Evolutionary conservation across 2,113 vertebrate species (phyloP), one percentile per base, ranked within the genome.

Genomic region (Phyllostomus hastatus): DNA sequence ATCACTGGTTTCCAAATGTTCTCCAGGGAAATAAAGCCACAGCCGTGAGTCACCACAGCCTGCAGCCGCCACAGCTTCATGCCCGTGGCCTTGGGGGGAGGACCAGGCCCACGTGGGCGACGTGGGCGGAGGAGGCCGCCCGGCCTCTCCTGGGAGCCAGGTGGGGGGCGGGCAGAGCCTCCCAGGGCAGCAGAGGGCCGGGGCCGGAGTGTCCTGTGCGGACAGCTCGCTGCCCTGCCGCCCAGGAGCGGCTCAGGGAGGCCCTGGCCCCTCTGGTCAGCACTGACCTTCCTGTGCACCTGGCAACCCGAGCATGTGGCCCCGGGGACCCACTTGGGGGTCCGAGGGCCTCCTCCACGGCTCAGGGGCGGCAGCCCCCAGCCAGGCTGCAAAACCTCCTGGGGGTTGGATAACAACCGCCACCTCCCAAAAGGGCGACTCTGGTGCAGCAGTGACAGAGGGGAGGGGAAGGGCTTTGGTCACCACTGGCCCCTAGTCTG

Each of bases 31-130:
- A 69, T 66, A 80, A 80, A 92, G 90, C 80, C 84, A 52, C 70
- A 10, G 59, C 19, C 1, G 0, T 96, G 94, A 95, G 90, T 97
- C 94, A 95, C 67, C 20, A 3, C 19, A 7, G 17, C 83, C 69
- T 67, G 9, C 19, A 95, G 90, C 97, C 90, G 93, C 67, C 26
- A 3, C 15, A 7, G 17, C 76, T 59, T 67, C 59, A 31, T 46
- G 4, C 7, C 1, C 72, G 7, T 26, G 93, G 93, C 95, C 95
- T 95, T 69, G 52, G 16, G 38, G 24, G 78, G 66, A 31, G 41
- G 14, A 19, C 50, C 70, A 9, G 1, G 85, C 92, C 87, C 64
- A 26, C 12, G 1, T 43, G 31, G 91, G 48, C 3, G 8, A 43
- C 12, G 1, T 43, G 31, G 91, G 48, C 3, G 8, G 6, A 24